phyloP scores from a whole-genome alignment of 2,113 vertebrate species.

The Panurus biarmicus region DNA sequence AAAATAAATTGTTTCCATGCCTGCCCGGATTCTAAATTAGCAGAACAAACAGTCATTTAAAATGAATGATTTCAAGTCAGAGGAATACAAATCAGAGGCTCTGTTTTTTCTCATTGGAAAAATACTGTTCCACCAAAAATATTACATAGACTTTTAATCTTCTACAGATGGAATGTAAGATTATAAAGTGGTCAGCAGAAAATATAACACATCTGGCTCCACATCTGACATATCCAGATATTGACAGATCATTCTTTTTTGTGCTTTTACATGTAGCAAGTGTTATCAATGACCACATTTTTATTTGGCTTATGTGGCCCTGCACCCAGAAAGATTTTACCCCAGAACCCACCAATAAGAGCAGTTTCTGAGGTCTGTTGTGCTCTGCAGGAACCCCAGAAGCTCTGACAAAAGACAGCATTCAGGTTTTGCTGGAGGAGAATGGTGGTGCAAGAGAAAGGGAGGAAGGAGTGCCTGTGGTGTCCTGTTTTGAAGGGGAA shows the following conservation, averaged over 20 bases:
- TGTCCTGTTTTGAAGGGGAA: neutral
- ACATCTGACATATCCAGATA: neutral
- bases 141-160: neutral
- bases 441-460: neutral
- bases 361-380: neutral
- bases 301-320: neutral
- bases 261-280: neutral
- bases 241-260: neutral
- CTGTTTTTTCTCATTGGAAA: neutral
- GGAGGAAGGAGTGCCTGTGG: neutral
- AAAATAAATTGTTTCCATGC: conserved; percentile 48
- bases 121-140: neutral
- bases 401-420: neutral
- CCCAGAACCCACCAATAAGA: neutral
- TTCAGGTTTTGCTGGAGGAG: neutral
- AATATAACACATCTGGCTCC: neutral
- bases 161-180: neutral
- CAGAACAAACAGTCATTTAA: conserved; percentile 46
- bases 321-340: neutral
- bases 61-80: conserved; percentile 46
- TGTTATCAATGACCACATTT: neutral
- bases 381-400: neutral
- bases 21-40: conserved; percentile 23
- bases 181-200: neutral
- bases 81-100: conserved; percentile 27